Evolutionary conservation across 2,113 vertebrate genomes (phyloP), one percentile per base, ranked within the genome.

Genomic region (Brachyhypopomus occidentalis): DNA sequence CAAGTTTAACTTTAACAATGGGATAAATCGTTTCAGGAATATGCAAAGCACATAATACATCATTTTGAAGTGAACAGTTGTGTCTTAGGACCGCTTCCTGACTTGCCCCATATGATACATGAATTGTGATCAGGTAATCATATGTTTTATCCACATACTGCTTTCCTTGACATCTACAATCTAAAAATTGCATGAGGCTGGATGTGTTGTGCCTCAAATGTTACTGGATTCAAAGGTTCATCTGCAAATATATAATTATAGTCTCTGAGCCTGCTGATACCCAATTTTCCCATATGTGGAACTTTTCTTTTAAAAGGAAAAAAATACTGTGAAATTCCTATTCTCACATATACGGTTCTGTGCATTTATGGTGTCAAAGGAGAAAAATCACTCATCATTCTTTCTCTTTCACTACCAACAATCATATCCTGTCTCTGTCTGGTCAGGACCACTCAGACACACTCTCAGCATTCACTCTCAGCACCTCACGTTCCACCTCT

Each of bases 341-440:
- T 59, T 69, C 48, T 58, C 25, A 34, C 23, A 34, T 56, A 23
- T 79, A 23, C 58, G 48, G 70, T 66, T 55, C 3, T 34, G 78
- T 52, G 25, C 72, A 63, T 83, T 71, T 70, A 66, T 58, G 19
- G 20, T 75, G 52, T 70, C 55, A 79, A 14, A 34, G 48, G 9
- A 80, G 55, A 36, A 55, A 63, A 55, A 63, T 23, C 73, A 38
- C 55, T 23, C 63, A 25, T 36, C 25, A 67, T 19, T 77, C 58
- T 38, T 45, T 60, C 75, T 62, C 59, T 58, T 67, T 67, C 75
- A 72, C 67, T 56, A 75, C 36, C 64, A 67, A 52, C 55, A 38
- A 52, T 66, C 71, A 74, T 66, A 45, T 58, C 41, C 41, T 71
- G 66, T 71, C 30, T 79, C 82, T 75, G 41, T 52, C 17, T 20